These are phyloP conservation scores for Pseudorhombus dupliciocellatus DNA, from an alignment of 2,113 vertebrate species.

Conservation along the genomic window DNA sequence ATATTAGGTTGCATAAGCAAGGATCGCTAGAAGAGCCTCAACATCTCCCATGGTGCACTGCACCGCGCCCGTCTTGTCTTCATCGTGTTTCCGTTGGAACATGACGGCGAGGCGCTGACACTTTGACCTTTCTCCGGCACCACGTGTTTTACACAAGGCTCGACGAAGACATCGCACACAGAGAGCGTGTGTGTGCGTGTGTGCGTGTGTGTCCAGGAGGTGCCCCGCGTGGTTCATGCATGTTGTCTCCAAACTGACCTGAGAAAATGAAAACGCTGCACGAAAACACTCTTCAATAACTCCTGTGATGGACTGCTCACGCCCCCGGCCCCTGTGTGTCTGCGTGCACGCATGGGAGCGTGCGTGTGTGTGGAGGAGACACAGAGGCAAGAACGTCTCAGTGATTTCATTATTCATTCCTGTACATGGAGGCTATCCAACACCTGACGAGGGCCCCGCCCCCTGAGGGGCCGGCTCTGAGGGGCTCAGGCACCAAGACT, in stretches of 20 bases:
- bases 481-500: conserved; percentile 55
- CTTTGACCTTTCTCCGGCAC: conserved; percentile 54
- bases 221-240: background rate
- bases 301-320: conserved; percentile 72
- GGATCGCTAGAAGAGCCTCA: background rate
- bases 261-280: too few species aligned
- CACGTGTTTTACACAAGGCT: conserved; percentile 10
- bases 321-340: conserved; percentile 6
- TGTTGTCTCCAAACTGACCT: too few species aligned
- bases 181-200: background rate
- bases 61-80: conserved; percentile 10
- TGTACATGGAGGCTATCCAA: conserved; percentile 68
- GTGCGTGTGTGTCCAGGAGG: conserved; percentile 40
- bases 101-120: conserved; percentile 46
- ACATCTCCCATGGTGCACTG: background rate
- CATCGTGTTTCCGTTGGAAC: conserved; percentile 22
- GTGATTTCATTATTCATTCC: conserved; percentile 69
- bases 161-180: conserved; percentile 24
- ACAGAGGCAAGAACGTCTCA: conserved; percentile 19
- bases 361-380: conserved; percentile 26
- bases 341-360: background rate
- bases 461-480: too few species aligned
- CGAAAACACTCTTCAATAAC: conserved; percentile 73
- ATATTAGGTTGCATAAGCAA: conserved; percentile 4
- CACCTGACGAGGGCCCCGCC: too few species aligned